These are phyloP conservation scores for Otolemur crassicaudatus DNA, from an alignment of 2,797 vertebrate genomes.

Conservation along the genomic window DNA sequence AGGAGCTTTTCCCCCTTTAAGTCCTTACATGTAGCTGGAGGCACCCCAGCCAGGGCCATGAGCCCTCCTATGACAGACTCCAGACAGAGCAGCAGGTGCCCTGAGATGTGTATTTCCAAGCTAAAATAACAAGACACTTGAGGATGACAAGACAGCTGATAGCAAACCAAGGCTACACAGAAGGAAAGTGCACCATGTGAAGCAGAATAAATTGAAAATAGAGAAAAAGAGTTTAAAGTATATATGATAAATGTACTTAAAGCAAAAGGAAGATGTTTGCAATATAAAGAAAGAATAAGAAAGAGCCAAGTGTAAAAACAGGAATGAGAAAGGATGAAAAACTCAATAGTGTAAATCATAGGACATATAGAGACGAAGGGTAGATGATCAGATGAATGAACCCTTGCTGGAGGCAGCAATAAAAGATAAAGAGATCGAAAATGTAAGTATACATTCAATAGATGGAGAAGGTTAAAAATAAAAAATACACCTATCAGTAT, in stretches of 20 bases:
- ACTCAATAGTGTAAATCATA: background rate
- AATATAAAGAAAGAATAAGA: background rate
- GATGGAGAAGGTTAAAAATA: background rate
- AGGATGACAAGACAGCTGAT: background rate
- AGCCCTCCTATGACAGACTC: background rate
- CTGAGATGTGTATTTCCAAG: background rate
- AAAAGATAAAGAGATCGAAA: background rate
- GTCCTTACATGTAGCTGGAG: background rate
- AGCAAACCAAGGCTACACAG: background rate
- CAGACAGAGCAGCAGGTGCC: background rate
- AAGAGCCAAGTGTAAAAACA: background rate
- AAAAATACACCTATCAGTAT: background rate
- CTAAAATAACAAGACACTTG: background rate
- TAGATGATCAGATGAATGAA: background rate
- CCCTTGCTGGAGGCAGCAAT: background rate
- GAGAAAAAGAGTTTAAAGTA: background rate
- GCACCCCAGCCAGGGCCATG: background rate
- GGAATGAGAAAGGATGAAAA: background rate
- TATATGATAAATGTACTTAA: background rate
- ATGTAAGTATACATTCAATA: background rate
- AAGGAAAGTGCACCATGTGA: too few species aligned
- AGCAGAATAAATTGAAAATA: background rate
- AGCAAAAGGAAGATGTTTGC: background rate
- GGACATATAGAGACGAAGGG: background rate
- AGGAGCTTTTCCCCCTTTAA: background rate